Conservation (phyloP, 1,140 invertebrate genomes). For the Drosophila sp. region DNA sequence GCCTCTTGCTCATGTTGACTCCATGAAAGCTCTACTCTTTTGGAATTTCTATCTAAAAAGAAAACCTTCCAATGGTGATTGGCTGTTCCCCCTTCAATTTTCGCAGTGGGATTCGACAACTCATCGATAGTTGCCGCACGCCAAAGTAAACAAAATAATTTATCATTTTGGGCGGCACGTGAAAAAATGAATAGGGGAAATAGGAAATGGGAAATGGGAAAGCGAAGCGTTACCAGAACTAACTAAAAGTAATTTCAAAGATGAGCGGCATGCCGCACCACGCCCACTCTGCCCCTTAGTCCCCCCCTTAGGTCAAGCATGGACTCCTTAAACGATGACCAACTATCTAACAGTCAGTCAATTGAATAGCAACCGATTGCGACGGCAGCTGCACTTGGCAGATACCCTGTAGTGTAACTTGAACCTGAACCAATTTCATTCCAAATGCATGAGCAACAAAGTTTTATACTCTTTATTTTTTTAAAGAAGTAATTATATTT, state of each 20-base stretch:
- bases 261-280: slow-evolving; percentile 16
- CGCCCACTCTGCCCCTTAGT: slow-evolving; percentile 7
- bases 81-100: neutral
- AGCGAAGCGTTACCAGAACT: slow-evolving; percentile 22
- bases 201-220: neutral
- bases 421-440: too few relatives aligned
- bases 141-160: slow-evolving; percentile 76
- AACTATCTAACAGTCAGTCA: slow-evolving; percentile 31
- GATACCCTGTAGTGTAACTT: slow-evolving; percentile 9
- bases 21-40: too few relatives aligned
- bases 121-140: slow-evolving; percentile 51
- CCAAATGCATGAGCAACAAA: too few relatives aligned
- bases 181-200: neutral
- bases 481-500: too few relatives aligned
- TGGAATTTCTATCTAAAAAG: neutral
- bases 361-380: slow-evolving; percentile 1
- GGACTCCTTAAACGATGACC: slow-evolving; percentile 1
- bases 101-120: slow-evolving; percentile 2
- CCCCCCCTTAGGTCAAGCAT: neutral
- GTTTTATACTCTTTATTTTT: too few relatives aligned
- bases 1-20: too few relatives aligned
- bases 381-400: neutral
- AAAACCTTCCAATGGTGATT: neutral
- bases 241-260: slow-evolving; percentile 32
- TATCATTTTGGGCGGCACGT: slow-evolving; percentile 58